These are phyloP conservation scores for Melipona bicolor DNA, from an alignment of 2,888 invertebrate genomes.

Conservation along the genomic window DNA sequence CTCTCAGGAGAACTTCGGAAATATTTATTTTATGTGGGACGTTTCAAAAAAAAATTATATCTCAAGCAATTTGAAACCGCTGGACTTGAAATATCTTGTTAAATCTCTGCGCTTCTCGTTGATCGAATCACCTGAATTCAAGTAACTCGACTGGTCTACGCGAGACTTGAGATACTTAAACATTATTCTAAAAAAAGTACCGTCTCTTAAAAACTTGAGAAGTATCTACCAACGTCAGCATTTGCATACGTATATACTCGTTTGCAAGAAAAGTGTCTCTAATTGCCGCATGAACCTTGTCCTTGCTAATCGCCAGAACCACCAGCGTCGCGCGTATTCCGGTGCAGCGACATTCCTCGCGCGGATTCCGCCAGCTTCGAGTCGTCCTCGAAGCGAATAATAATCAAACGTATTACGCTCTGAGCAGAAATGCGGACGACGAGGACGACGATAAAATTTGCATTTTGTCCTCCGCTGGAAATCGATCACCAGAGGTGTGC, in stretches of 20 bases:
- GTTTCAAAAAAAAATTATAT: too few relatives aligned
- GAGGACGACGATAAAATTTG: too few relatives aligned
- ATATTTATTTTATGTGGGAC: too few relatives aligned
- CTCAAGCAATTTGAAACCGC: neutral
- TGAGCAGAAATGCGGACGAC: neutral
- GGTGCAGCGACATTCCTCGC: constrained; percentile 43
- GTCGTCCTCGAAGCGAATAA: constrained; percentile 11
- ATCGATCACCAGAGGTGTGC: too few relatives aligned
- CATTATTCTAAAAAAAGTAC: neutral
- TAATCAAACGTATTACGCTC: neutral
- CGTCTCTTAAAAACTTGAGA: constrained; percentile 1
- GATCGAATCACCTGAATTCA: neutral
- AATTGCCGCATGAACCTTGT: constrained; percentile 39
- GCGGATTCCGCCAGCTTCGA: constrained; percentile 6
- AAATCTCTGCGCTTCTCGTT: neutral
- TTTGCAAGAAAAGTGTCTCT: constrained; percentile 18
- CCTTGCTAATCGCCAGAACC: constrained; percentile 25
- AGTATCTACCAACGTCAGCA: neutral
- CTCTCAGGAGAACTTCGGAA: too few relatives aligned
- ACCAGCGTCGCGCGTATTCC: constrained; percentile 30
- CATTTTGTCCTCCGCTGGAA: too few relatives aligned
- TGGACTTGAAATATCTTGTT: neutral
- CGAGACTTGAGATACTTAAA: neutral
- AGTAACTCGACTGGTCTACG: neutral
- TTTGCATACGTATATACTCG: neutral